Conservation (phyloP, 2,797 vertebrate genomes). For the Capromys pilorides region DNA sequence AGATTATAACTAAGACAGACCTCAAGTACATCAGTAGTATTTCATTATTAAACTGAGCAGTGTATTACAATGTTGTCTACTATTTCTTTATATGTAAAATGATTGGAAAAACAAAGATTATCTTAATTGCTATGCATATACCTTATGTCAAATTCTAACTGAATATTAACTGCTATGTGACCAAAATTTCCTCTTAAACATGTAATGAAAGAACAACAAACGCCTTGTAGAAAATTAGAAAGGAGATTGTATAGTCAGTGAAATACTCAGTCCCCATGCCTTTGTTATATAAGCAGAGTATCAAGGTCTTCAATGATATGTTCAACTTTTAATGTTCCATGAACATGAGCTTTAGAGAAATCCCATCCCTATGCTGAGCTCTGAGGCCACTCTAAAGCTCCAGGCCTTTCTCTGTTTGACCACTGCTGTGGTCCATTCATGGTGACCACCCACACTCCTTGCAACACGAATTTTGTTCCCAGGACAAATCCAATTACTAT, state of each 20-base stretch:
- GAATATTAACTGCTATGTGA: background rate
- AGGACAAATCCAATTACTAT: constrained; percentile 59
- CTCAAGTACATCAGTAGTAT: background rate
- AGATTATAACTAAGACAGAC: background rate
- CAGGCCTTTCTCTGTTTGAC: background rate
- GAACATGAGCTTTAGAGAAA: constrained; percentile 7
- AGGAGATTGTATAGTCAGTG: background rate
- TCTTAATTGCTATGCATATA: background rate
- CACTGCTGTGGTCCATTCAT: background rate
- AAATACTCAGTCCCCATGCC: background rate
- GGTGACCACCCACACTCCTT: constrained; percentile 47
- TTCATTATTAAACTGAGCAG: background rate
- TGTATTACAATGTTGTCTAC: background rate
- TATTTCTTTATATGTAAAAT: background rate
- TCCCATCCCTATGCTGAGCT: background rate
- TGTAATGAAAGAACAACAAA: background rate
- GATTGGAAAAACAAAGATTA: background rate
- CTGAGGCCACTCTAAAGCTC: background rate
- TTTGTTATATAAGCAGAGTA: background rate
- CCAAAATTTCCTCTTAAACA: background rate
- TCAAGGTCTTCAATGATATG: background rate
- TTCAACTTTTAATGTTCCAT: background rate
- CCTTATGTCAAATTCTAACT: background rate
- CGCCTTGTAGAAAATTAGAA: background rate
- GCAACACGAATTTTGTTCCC: constrained; percentile 38